phyloP scores from a whole-genome alignment of 2,797 vertebrate species.

The Sebastes matsubarae region DNA sequence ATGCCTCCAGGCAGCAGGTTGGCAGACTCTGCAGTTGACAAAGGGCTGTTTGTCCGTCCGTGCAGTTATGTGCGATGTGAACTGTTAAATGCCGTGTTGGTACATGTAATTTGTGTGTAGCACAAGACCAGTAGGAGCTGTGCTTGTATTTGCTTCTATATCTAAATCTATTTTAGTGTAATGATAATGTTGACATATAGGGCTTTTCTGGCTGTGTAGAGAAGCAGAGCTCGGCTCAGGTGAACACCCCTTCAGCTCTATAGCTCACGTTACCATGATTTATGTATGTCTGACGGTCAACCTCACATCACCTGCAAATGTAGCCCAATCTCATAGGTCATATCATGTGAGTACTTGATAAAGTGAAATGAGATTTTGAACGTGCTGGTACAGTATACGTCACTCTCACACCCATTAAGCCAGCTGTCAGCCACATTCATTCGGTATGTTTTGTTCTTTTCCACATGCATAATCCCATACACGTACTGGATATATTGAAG shows the following conservation, averaged over 20 bases:
- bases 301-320: not conserved
- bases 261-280: constrained; percentile 50
- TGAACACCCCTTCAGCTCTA: not conserved
- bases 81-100: not conserved
- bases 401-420: not conserved
- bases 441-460: not conserved
- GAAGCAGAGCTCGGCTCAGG: constrained; percentile 15
- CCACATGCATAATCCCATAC: not conserved
- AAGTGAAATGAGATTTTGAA: not conserved
- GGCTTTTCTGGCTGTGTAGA: not conserved
- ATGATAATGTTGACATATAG: no score
- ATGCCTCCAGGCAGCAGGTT: constrained; percentile 38
- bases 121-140: not conserved
- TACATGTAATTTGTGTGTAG: not conserved
- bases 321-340: not conserved
- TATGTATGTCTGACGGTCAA: constrained; percentile 24
- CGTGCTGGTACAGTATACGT: not conserved
- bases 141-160: not conserved
- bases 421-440: not conserved
- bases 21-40: constrained; percentile 9
- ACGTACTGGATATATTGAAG: accelerated
- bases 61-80: not conserved
- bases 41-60: not conserved
- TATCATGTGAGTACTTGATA: not conserved
- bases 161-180: not conserved